Base-by-base conservation (phyloP, 30 jellyfish, hydroid and myxozoan genomes). In the Hydra vulgaris region DNA sequence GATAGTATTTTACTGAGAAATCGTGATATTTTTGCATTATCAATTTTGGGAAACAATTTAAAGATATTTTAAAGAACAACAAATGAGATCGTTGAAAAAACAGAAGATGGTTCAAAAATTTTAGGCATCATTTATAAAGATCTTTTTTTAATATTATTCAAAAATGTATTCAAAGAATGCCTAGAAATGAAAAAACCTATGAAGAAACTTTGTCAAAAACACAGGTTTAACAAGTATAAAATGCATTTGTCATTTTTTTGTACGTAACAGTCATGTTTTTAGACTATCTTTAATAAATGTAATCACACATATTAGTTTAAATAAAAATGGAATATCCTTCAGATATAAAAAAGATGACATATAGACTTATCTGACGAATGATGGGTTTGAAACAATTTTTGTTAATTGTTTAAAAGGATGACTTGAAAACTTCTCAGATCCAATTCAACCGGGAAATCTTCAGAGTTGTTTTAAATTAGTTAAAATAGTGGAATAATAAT, bases 381-480 rank as follows among this genome's bases (percentile, higher is more conserved):
- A 75, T n/a, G 83, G 83, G 20, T 23, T 75, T 25, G 72, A 75
- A 1, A 17, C 26, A 19, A 25, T 75, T 22, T 26, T 75, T 17
- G 83, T 75, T 26, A 53, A 7, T 26, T 75, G 83, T 75, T 75
- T 75, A 75, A 25, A 75, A 75, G 25, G 83, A 7, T 26, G 23
- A 21, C 74, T 75, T 26, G 24, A 26, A 26, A 75, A 26, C 17
- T 75, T 75, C 71, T 75, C 26, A 0, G 21, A 0, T 15, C 83
- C 83, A 20, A 26, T 75, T 1, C 53, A 22, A 25, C 83, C n/a
- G 0, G 83, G 83, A 15, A 75, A 22, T 19, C 55, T 75, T 26
- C 83, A 75, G 26, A 75, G 83, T 26, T 75, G 83, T 21, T 75
- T 75, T 54, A 75, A 75, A 21, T 75, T n/a, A n/a, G n/a, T n/a